A percentile compares a stretch with the other conserved stretches of the same genome.
These are phyloP conservation scores for Limanda limanda DNA, from an alignment of 2,113 vertebrate species.

Conservation along the genomic window DNA sequence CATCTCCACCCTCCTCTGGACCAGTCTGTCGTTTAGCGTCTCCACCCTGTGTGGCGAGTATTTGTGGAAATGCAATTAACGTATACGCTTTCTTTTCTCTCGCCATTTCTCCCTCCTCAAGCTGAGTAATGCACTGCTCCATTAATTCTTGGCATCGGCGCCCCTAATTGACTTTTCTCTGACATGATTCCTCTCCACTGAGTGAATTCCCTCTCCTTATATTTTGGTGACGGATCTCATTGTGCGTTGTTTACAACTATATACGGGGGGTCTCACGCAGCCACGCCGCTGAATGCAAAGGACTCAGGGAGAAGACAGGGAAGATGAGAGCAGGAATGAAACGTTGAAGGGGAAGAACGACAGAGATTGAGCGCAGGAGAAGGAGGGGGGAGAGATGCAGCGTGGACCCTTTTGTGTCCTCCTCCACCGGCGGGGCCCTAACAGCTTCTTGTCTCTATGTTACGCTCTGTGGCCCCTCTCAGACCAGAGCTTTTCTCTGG, in stretches of 20 bases:
- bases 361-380: constrained; percentile 38
- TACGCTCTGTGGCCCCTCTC: constrained; percentile 81
- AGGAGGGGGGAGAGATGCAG: constrained; percentile 51
- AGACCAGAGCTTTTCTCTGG: constrained; percentile 80
- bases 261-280: constrained; percentile 27
- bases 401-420: constrained; percentile 77
- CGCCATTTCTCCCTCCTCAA: constrained; percentile 77
- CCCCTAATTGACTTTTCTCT: constrained; percentile 86
- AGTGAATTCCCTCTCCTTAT: constrained; percentile 76
- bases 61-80: constrained; percentile 84
- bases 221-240: constrained; percentile 72
- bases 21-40: constrained; percentile 73
- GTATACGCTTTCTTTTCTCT: constrained; percentile 68
- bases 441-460: constrained; percentile 81
- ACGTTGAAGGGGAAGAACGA: constrained; percentile 49
- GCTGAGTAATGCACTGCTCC: constrained; percentile 83
- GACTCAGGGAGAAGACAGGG: constrained; percentile 6
- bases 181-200: constrained; percentile 82
- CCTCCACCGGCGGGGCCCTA: constrained; percentile 75
- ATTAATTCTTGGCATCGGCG: constrained; percentile 83
- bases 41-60: constrained; percentile 71
- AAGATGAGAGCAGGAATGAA: constrained; percentile 43
- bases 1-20: constrained; percentile 56
- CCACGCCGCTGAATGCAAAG: constrained; percentile 58
- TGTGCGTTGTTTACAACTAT: constrained; percentile 74